These are phyloP conservation scores for Syritta pipiens DNA, from an alignment of 2,888 invertebrate genomes.

Conservation along the genomic window DNA sequence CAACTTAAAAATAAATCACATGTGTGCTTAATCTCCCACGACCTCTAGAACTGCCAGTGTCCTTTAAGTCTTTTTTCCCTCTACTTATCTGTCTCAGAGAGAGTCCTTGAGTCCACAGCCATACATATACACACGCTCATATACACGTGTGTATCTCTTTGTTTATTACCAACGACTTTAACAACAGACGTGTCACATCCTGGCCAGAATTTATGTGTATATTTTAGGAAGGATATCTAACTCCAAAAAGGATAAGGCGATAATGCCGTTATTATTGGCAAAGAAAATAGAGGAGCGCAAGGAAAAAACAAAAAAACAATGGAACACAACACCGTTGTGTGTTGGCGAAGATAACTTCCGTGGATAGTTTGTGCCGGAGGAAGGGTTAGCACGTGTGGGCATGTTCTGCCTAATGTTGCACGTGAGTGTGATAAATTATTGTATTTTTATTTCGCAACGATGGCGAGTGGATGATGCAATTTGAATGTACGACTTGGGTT, in stretches of 20 bases:
- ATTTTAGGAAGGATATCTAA: slow-evolving; percentile 15
- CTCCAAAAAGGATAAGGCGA: neutral
- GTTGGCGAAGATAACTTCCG: slow-evolving; percentile 8
- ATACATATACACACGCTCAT: neutral
- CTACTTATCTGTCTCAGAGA: neutral
- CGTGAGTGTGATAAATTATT: slow-evolving; percentile 14
- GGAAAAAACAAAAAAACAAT: neutral
- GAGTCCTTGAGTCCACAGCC: slow-evolving; percentile 1
- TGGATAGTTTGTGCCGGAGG: slow-evolving; percentile 20
- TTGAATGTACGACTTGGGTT: neutral
- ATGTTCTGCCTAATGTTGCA: neutral
- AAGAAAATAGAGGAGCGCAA: neutral
- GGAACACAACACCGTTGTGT: no score
- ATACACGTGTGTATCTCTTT: slow-evolving; percentile 6
- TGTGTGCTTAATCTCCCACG: neutral
- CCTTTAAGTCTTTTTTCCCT: neutral
- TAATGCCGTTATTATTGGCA: slow-evolving; percentile 18
- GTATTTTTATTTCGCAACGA: neutral
- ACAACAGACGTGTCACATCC: slow-evolving; percentile 19
- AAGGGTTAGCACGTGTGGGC: neutral
- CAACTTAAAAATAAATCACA: neutral
- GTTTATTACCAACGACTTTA: slow-evolving; percentile 18
- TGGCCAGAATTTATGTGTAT: slow-evolving; percentile 21
- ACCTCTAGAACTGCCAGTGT: neutral
- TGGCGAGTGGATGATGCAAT: neutral